Percentiles rank a stretch among this genome's conserved stretches.
Evolutionary conservation across 2,113 vertebrate species (phyloP).

Genomic region (Gymnocephalus cernua): DNA sequence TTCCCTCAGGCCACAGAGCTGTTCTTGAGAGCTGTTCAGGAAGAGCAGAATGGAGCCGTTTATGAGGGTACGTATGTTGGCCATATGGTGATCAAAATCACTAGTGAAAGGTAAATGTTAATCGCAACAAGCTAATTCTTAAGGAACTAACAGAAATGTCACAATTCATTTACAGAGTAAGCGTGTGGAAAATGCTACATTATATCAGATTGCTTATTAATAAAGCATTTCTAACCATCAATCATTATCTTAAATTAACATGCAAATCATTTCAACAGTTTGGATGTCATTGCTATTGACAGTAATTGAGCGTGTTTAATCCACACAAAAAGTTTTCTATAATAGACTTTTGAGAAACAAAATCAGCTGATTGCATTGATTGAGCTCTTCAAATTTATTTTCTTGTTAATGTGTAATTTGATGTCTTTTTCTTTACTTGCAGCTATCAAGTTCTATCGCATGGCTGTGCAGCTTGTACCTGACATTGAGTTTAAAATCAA

Average conservation of each 20-base stretch:
- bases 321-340: neutral
- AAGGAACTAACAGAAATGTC: neutral
- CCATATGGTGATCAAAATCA: slow-evolving; percentile 31
- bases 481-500: slow-evolving; percentile 99
- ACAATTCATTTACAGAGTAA: neutral
- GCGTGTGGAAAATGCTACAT: neutral
- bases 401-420: neutral
- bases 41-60: slow-evolving; percentile 96
- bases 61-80: slow-evolving; percentile 89
- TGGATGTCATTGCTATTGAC: neutral
- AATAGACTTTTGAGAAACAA: neutral
- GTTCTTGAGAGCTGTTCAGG: slow-evolving; percentile 95
- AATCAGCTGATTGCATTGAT: neutral
- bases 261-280: neutral
- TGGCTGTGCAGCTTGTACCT: slow-evolving; percentile 98
- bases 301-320: neutral
- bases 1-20: slow-evolving; percentile 91
- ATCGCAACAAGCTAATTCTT: neutral
- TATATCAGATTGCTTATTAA: too few species aligned
- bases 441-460: slow-evolving; percentile 99
- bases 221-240: neutral
- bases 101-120: neutral
- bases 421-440: slow-evolving; percentile 70
- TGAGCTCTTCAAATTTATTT: neutral
- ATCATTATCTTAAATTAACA: neutral